These are phyloP conservation scores for Acipenser oxyrinchus DNA, from an alignment of 2,797 vertebrate genomes.

Conservation along the genomic window DNA sequence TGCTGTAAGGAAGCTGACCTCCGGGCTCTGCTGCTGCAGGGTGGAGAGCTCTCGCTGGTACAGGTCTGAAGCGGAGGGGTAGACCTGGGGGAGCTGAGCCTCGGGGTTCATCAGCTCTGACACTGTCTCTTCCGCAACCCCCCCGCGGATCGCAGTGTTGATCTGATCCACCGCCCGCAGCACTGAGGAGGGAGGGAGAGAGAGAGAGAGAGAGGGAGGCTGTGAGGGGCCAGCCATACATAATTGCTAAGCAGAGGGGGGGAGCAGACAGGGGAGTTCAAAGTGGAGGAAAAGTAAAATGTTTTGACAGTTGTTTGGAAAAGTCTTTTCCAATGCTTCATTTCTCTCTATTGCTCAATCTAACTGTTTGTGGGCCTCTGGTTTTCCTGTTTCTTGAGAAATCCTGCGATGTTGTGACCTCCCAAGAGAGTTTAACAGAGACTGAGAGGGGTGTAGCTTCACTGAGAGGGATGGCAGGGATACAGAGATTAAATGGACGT, in stretches of 20 bases:
- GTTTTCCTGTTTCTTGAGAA: too few species aligned
- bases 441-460: not conserved
- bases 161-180: constrained; percentile 75
- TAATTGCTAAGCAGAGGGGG: not conserved
- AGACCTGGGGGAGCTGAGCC: constrained; percentile 85
- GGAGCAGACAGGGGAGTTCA: too few species aligned
- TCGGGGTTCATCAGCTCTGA: constrained; percentile 84
- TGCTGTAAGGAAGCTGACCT: constrained; percentile 47
- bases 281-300: too few species aligned
- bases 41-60: constrained; percentile 86
- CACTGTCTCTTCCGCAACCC: constrained; percentile 76
- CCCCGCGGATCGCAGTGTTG: constrained; percentile 72
- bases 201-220: not conserved
- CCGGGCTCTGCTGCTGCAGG: constrained; percentile 84
- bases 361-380: too few species aligned
- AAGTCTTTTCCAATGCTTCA: too few species aligned
- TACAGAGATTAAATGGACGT: constrained; percentile 8
- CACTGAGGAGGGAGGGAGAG: constrained; percentile 45
- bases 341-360: too few species aligned
- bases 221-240: constrained; percentile 2
- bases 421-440: not conserved
- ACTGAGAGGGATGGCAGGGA: not conserved
- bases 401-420: too few species aligned
- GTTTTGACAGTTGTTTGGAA: too few species aligned
- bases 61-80: constrained; percentile 78